These are phyloP conservation scores for Rhodophaea formosa DNA, from an alignment of 2,888 invertebrate genomes.

Conservation along the genomic window DNA sequence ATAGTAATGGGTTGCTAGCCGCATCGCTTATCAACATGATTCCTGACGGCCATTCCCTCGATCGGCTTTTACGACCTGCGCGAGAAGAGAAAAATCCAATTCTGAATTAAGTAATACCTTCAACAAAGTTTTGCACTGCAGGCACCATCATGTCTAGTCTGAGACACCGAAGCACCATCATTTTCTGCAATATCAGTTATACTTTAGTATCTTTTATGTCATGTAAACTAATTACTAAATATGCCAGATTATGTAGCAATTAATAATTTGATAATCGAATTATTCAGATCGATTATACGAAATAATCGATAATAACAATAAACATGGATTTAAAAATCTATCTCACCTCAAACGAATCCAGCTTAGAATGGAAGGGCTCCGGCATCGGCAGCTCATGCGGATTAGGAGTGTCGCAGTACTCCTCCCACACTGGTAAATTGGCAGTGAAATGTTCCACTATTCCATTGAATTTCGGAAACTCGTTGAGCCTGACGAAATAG, in stretches of 20 bases:
- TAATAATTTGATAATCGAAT: too few species aligned
- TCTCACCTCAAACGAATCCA: conserved; percentile 81
- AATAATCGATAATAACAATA: too few species aligned
- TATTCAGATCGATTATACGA: too few species aligned
- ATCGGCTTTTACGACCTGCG: too few species aligned
- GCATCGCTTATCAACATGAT: too few species aligned
- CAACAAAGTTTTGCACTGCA: conserved; percentile 86
- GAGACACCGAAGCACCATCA: conserved; percentile 89
- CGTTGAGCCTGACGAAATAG: conserved; percentile 61
- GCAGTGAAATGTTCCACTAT: conserved; percentile 83
- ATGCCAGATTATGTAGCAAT: too few species aligned
- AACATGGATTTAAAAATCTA: too few species aligned
- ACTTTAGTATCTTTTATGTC: too few species aligned
- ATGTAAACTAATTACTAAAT: too few species aligned
- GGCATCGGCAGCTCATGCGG: conserved; percentile 88
- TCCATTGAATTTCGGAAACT: conserved; percentile 75
- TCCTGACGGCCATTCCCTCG: too few species aligned
- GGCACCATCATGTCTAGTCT: conserved; percentile 94
- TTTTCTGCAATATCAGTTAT: conserved; percentile 73
- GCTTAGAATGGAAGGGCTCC: conserved; percentile 83
- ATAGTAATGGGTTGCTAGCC: too few species aligned
- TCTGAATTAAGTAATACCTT: conserved; percentile 57
- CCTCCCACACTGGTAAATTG: conserved; percentile 85
- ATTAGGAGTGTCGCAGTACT: conserved; percentile 86
- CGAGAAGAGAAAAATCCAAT: not conserved